Conservation (phyloP, 2,888 invertebrate species). For the Melipona bicolor region DNA sequence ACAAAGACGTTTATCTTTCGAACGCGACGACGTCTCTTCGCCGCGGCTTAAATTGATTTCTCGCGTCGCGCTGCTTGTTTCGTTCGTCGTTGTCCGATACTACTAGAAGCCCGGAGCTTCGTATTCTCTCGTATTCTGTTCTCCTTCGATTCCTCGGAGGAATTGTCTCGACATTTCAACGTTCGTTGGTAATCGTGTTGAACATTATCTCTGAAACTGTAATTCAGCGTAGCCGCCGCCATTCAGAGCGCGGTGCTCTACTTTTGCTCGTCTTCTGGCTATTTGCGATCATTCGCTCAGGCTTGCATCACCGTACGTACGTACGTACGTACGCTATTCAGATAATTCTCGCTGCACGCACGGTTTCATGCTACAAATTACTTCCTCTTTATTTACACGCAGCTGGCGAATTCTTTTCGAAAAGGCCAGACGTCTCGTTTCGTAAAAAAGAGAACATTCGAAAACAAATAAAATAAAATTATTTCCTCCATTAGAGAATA, state of each 20-base stretch:
- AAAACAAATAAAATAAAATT: no score
- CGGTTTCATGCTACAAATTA: no score
- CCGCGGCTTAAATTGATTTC: conserved; percentile 52
- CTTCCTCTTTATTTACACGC: no score
- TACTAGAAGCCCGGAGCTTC: neutral
- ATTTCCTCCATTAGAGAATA: no score
- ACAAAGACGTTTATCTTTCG: conserved; percentile 65
- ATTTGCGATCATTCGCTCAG: neutral
- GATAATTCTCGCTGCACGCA: no score
- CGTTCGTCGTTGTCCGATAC: conserved; percentile 17
- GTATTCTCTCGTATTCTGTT: neutral
- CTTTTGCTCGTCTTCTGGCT: neutral
- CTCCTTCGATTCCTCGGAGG: neutral
- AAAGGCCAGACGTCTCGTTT: no score
- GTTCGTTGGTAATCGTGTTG: neutral
- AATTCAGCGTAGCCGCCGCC: neutral
- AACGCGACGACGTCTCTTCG: conserved; percentile 20
- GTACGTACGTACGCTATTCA: no score
- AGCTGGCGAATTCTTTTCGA: no score
- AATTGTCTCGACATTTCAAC: neutral
- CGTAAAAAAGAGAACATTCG: no score
- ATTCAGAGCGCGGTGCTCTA: neutral
- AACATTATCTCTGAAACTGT: neutral
- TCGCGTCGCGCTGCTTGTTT: conserved; percentile 21
- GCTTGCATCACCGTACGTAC: no score